Conservation (phyloP, 1,140 invertebrate species). For the Tetramorium simillimum region DNA sequence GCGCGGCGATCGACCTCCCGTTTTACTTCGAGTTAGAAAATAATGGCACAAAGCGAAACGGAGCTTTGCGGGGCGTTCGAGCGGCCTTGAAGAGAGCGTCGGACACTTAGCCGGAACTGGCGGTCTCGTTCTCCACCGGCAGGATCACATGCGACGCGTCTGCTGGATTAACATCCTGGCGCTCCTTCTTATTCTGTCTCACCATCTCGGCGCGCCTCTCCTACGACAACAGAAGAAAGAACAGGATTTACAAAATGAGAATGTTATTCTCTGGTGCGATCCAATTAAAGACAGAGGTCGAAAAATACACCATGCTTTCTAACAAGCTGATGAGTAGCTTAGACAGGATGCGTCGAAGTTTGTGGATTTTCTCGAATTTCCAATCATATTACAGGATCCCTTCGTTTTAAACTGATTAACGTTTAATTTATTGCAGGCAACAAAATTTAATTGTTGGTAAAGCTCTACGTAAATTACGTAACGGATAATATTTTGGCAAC, state of each 20-base stretch:
- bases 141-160: conserved; percentile 67
- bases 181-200: conserved; percentile 92
- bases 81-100: conserved; percentile 1
- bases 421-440: neutral
- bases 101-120: conserved; percentile 87
- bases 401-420: neutral
- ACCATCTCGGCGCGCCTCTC: conserved; percentile 94
- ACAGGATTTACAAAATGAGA: conserved; percentile 17
- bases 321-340: conserved; percentile 57
- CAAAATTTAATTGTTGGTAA: conserved; percentile 1
- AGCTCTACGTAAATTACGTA: neutral
- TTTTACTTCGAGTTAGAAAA: conserved; percentile 59
- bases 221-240: conserved; percentile 85
- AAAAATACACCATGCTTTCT: conserved; percentile 62
- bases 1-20: conserved; percentile 43
- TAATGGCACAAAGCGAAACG: conserved; percentile 74
- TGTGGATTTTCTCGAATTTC: neutral
- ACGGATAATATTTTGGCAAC: neutral
- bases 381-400: neutral
- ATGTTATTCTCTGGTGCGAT: neutral
- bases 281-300: conserved; percentile 2
- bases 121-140: conserved; percentile 84
- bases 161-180: conserved; percentile 76
- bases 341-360: conserved; percentile 28
- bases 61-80: conserved; percentile 53